These are phyloP conservation scores for Lacerta bilineata DNA, from an alignment of 2,797 vertebrate species.

Conservation along the genomic window DNA sequence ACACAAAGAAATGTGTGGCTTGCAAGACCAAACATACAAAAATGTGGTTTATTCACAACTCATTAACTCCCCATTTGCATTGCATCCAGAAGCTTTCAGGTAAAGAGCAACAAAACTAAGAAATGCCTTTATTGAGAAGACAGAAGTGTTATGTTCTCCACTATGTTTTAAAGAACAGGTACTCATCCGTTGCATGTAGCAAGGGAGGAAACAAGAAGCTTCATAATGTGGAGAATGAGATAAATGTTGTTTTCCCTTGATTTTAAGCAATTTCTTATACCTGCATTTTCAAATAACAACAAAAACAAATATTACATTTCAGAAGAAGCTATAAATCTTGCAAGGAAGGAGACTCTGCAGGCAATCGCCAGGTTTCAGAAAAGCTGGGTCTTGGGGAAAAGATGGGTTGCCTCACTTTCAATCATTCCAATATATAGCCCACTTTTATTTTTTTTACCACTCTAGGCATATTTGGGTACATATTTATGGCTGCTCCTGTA, in stretches of 20 bases:
- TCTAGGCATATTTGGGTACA: neutral
- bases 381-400: no score
- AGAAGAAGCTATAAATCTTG: no score
- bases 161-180: slow-evolving; percentile 31
- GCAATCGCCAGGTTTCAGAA: no score
- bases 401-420: no score
- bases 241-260: neutral
- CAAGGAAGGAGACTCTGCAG: no score
- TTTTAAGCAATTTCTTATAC: neutral
- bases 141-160: slow-evolving; percentile 2
- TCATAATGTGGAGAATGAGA: neutral
- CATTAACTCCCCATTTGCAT: no score
- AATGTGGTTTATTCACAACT: neutral
- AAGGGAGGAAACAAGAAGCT: slow-evolving; percentile 18
- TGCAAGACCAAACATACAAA: neutral
- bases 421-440: no score
- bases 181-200: slow-evolving; percentile 5
- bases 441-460: no score
- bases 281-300: no score
- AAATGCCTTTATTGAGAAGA: neutral
- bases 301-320: no score
- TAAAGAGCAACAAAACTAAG: slow-evolving; percentile 44
- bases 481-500: neutral
- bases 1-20: neutral
- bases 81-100: slow-evolving; percentile 21